Percentiles rank a stretch among this genome's conserved stretches.
phyloP scores from a whole-genome alignment of 2,888 invertebrate genomes.

The Lasioglossum oenotherae region DNA sequence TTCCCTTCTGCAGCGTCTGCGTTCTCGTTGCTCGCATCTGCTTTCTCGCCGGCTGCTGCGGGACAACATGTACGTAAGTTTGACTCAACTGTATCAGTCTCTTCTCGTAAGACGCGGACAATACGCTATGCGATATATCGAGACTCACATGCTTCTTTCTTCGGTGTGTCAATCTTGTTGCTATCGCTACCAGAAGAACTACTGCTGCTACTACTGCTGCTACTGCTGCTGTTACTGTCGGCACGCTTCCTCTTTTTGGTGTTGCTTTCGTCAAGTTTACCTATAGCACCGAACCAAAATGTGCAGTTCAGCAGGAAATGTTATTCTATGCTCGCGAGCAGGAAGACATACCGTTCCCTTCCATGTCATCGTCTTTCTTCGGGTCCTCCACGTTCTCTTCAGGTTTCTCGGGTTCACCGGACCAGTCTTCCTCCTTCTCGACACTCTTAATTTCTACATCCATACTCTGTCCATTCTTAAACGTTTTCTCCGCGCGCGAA shows the following conservation, averaged over 20 bases:
- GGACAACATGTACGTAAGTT: background rate
- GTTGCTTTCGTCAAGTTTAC: conserved; percentile 83
- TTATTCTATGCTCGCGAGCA: background rate
- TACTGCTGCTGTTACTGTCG: conserved; percentile 85
- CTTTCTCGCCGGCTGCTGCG: conserved; percentile 71
- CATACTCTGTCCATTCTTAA: conserved; percentile 84
- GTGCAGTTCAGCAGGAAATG: background rate
- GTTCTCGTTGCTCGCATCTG: conserved; percentile 79
- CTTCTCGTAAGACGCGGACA: background rate
- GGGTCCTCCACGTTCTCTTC: conserved; percentile 80
- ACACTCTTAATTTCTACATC: conserved; percentile 85
- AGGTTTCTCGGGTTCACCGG: conserved; percentile 79
- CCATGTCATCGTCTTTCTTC: conserved; percentile 74
- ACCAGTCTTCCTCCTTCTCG: conserved; percentile 78
- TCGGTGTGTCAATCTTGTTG: conserved; percentile 83
- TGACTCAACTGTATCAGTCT: background rate
- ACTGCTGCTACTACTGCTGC: conserved; percentile 83
- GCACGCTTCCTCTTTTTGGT: conserved; percentile 86
- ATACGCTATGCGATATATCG: background rate
- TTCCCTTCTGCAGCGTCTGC: conserved; percentile 78
- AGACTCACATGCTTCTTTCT: conserved; percentile 76
- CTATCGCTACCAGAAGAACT: conserved; percentile 85
- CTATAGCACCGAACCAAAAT: conserved; percentile 70
- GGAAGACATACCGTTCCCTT: conserved; percentile 41
- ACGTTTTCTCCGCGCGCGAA: conserved; percentile 79